Evolutionary conservation across 2,888 invertebrate species (phyloP), one percentile per base, ranked within the genome.

Genomic region (Hydraecia micacea): DNA sequence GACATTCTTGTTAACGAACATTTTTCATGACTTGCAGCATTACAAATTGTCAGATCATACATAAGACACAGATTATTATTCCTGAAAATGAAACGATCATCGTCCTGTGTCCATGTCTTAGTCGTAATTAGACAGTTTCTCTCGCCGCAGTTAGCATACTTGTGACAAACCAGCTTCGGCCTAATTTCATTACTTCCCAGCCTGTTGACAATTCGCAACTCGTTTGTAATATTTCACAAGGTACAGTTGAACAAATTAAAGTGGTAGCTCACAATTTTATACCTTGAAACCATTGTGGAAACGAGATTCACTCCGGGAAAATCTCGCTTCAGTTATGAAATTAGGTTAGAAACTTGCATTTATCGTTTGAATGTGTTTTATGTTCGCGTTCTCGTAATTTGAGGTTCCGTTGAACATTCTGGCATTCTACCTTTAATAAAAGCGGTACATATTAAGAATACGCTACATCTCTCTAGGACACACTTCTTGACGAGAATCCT

Each of bases 121-220:
- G 66, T 69, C 7, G 42, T n/a, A 18, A 32, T n/a, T 36, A 15
- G 73, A 11, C 66, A 28, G 70, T 73, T 65, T 65, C 58, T 46
- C 28, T 83, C 52, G 28, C 71, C 65, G 46, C 84, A 68, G 75
- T 55, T 62, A 18, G 63, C 60, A 28, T 39, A 63, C 58, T n/a
- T 52, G 58, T 15, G 62, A 52, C 66, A 62, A 71, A 39, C 63
- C 66, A 25, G 63, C 73, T 77, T 68, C 69, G 25, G 73, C 80
- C 75, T 89, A 84, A 90, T 89, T 87, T 74, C 80, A 88, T 88
- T 81, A 90, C 71, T 82, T 75, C 77, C 70, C 66, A 68, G 80
- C 67, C 81, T 82, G 87, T 83, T 85, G 85, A 87, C 81, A 85
- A 88, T 80, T 86, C 73, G 15, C 86, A 80, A 83, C 81, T 84